Percentiles rank a stretch among this genome's conserved stretches.
These are phyloP conservation scores for Coturnix japonica DNA, from an alignment of 2,113 vertebrate species.

Conservation along the genomic window DNA sequence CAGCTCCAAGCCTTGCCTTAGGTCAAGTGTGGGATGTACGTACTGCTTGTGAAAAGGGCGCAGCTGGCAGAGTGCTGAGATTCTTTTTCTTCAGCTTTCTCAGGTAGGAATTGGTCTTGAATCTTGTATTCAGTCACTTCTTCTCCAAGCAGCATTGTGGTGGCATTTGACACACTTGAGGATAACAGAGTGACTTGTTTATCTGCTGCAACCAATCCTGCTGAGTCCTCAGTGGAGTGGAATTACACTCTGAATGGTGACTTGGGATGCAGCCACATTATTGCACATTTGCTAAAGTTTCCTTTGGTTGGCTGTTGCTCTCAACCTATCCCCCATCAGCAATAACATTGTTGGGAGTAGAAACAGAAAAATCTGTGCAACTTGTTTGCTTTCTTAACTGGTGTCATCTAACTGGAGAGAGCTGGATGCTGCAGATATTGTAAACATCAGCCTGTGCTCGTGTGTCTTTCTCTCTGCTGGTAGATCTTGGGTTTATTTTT, in stretches of 20 bases:
- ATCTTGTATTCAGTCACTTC: neutral
- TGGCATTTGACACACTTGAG: constrained; percentile 13
- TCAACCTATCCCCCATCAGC: neutral
- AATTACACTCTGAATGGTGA: constrained; percentile 54
- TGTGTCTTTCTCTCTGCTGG: neutral
- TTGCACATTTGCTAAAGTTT: constrained; percentile 38
- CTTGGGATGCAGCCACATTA: constrained; percentile 15
- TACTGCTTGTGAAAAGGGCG: neutral
- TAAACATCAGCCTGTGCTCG: neutral
- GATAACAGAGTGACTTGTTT: constrained; percentile 51
- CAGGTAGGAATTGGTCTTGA: constrained; percentile 5
- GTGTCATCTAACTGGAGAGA: neutral
- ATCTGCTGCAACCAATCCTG: constrained; percentile 31
- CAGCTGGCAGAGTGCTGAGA: neutral
- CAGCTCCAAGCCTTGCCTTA: neutral
- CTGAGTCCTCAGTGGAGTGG: constrained; percentile 59
- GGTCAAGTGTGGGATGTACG: neutral
- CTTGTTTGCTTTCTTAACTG: neutral
- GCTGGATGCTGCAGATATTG: neutral
- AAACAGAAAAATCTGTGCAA: neutral
- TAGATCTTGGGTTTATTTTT: neutral
- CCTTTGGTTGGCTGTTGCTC: neutral
- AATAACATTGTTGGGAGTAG: neutral
- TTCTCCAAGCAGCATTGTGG: neutral
- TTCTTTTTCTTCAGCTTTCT: neutral